Percentiles rank a stretch among this genome's conserved stretches.
Evolutionary conservation across 1,140 invertebrate genomes (phyloP).

Genomic region (Gonioctena quinquepunctata): DNA sequence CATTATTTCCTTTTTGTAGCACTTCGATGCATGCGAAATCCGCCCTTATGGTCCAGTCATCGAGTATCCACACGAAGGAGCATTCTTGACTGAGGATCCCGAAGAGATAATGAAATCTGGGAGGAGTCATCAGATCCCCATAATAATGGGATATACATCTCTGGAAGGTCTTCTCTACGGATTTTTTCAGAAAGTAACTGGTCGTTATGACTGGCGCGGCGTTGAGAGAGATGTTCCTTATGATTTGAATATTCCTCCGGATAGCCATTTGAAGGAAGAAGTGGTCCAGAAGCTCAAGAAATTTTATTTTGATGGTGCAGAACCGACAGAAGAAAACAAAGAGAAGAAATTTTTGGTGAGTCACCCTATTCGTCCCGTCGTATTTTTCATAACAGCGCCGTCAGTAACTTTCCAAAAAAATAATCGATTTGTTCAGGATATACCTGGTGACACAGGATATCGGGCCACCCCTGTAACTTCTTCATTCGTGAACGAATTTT

Average conservation of each 20-base stretch:
- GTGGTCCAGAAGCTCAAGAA: constrained; percentile 58
- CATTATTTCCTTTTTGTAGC: constrained; percentile 30
- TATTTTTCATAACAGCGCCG: too few relatives aligned
- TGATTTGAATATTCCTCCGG: constrained; percentile 55
- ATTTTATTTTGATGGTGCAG: constrained; percentile 59
- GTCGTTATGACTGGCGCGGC: constrained; percentile 56
- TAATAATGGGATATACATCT: constrained; percentile 61
- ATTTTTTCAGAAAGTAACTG: constrained; percentile 48
- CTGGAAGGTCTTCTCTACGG: constrained; percentile 53
- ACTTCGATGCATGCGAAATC: constrained; percentile 51
- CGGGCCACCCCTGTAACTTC: too few relatives aligned
- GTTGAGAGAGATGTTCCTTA: constrained; percentile 57
- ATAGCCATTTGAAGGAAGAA: constrained; percentile 53
- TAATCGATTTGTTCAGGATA: too few relatives aligned
- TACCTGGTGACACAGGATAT: too few relatives aligned
- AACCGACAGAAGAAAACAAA: constrained; percentile 50
- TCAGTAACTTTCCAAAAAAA: too few relatives aligned
- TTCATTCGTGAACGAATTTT: too few relatives aligned
- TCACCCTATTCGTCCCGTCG: too few relatives aligned
- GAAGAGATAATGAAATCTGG: constrained; percentile 54
- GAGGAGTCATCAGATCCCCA: constrained; percentile 56
- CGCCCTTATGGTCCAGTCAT: constrained; percentile 58
- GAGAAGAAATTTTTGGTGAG: constrained; percentile 41
- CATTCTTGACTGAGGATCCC: constrained; percentile 58
- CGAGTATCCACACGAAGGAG: constrained; percentile 54